Conservation (phyloP, 2,888 invertebrate genomes). For the Lasiommata megera region DNA sequence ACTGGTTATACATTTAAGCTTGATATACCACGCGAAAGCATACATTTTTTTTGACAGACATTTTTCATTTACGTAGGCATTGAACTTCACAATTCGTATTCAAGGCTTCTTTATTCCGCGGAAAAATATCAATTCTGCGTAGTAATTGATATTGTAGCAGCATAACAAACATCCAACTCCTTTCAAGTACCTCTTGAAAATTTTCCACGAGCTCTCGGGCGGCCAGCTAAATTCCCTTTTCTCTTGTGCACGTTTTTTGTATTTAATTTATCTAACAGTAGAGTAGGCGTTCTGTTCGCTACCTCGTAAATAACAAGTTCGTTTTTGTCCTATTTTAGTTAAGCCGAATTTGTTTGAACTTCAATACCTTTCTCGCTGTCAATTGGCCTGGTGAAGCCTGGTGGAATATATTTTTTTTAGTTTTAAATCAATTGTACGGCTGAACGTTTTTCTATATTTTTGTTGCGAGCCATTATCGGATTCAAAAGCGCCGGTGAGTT, state of each 20-base stretch:
- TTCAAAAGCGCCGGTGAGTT: background rate
- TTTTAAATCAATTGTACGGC: background rate
- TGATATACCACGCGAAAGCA: too few species aligned
- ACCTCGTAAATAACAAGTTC: constrained; percentile 9
- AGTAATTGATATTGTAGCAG: too few species aligned
- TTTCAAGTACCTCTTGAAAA: background rate
- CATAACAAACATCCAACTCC: too few species aligned
- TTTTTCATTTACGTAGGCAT: too few species aligned
- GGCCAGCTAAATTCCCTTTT: constrained; percentile 25
- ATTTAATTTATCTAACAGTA: constrained; percentile 35
- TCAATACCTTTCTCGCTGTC: constrained; percentile 15
- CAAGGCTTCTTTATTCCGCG: too few species aligned
- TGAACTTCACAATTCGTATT: too few species aligned
- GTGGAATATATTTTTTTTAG: constrained; percentile 4
- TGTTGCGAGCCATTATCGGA: background rate
- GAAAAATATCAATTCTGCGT: too few species aligned
- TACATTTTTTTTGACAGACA: too few species aligned
- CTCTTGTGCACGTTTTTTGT: constrained; percentile 28
- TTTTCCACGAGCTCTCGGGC: background rate
- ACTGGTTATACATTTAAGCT: too few species aligned
- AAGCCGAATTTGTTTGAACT: constrained; percentile 8
- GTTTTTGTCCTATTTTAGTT: constrained; percentile 9
- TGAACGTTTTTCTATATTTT: background rate
- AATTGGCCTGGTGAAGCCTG: background rate
- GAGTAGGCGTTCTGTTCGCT: constrained; percentile 11